Conservation (phyloP, 2,888 invertebrate species). For the Dryadula phaetusa region DNA sequence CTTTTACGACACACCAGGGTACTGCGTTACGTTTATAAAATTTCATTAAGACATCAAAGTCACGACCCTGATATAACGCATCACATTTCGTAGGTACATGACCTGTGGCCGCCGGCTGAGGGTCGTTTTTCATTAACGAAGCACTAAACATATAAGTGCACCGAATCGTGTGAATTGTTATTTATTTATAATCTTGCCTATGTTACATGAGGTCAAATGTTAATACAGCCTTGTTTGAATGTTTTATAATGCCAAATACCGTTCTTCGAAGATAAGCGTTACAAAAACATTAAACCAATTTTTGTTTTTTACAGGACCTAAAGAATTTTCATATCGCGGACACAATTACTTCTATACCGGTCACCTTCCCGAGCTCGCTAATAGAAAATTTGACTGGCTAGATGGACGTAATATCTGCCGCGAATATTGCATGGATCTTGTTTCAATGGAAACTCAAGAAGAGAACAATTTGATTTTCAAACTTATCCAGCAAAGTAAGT, state of each 20-base stretch:
- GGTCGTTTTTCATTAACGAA: conserved; percentile 55
- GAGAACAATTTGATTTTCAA: conserved; percentile 95
- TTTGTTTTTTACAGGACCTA: conserved; percentile 88
- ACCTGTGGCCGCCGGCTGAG: conserved; percentile 56
- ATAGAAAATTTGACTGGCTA: conserved; percentile 94
- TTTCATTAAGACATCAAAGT: conserved; percentile 66
- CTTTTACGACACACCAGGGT: conserved; percentile 57
- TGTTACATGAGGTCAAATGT: conserved; percentile 54
- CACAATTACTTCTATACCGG: conserved; percentile 95
- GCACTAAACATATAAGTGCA: conserved; percentile 46
- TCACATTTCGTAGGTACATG: conserved; percentile 56
- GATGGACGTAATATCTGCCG: conserved; percentile 96
- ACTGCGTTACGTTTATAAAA: conserved; percentile 60
- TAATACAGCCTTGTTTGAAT: conserved; percentile 47
- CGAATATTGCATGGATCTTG: conserved; percentile 97
- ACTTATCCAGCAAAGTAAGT: conserved; percentile 92
- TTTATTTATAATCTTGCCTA: conserved; percentile 47
- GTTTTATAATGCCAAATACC: conserved; percentile 41
- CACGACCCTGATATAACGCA: conserved; percentile 65
- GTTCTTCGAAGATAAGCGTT: conserved; percentile 2
- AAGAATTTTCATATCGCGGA: conserved; percentile 94
- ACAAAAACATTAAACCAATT: conserved; percentile 9
- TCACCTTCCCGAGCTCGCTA: conserved; percentile 90
- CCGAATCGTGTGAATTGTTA: conserved; percentile 50
- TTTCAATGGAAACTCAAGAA: conserved; percentile 94